Evolutionary conservation across 2,797 vertebrate species (phyloP).

Genomic region (Spinus olivaceus): DNA sequence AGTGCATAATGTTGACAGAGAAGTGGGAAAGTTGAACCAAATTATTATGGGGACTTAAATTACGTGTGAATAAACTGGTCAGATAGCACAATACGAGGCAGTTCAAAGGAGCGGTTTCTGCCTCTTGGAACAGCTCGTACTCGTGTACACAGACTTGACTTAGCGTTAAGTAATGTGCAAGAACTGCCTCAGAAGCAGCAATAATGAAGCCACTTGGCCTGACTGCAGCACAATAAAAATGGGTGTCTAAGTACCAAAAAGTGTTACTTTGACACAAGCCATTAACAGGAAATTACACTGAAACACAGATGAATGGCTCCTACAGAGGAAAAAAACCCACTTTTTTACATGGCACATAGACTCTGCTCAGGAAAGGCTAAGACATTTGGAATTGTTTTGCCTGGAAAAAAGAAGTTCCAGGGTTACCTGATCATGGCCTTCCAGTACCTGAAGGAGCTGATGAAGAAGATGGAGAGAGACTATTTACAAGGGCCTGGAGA

Average conservation of each 20-base stretch:
- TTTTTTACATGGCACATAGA: background rate
- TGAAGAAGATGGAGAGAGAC: background rate
- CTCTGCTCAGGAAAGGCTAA: background rate
- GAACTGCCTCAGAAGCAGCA: background rate
- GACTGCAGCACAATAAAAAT: background rate
- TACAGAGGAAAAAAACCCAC: fast-evolving
- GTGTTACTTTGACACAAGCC: background rate
- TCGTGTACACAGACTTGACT: slow-evolving; percentile 16
- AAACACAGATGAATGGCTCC: background rate
- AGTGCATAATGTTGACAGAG: slow-evolving; percentile 52
- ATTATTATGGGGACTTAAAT: slow-evolving; percentile 52
- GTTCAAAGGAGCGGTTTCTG: slow-evolving; percentile 52
- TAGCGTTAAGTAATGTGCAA: background rate
- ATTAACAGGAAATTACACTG: background rate
- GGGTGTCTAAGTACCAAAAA: background rate
- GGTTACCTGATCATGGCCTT: background rate
- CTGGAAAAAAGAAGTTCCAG: background rate
- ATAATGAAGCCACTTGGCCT: background rate
- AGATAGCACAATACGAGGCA: slow-evolving; percentile 2
- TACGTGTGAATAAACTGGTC: slow-evolving; percentile 48
- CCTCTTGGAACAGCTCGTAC: slow-evolving; percentile 30
- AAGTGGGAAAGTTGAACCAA: slow-evolving; percentile 42
- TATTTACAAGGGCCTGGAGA: background rate
- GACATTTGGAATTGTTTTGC: background rate
- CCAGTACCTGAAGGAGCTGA: background rate